Percentiles rank a stretch among this genome's conserved stretches.
Evolutionary conservation across 2,113 vertebrate species (phyloP).

Genomic region (Chauna torquata): DNA sequence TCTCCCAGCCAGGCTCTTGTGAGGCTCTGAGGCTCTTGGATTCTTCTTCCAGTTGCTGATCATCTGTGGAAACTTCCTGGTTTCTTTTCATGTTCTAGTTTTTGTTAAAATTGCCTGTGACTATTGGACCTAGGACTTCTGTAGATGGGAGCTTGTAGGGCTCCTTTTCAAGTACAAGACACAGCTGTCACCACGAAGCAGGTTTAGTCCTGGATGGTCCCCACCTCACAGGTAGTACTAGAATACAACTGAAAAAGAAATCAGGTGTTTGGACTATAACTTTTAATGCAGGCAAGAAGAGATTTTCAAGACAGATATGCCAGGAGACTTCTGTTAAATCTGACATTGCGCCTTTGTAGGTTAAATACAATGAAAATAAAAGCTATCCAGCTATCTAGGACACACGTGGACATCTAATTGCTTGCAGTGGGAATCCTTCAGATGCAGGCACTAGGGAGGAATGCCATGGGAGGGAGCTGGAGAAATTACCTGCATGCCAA

Average conservation of each 20-base stretch:
- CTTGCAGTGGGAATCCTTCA: neutral
- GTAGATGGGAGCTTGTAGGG: too few relatives aligned
- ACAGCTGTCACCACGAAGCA: neutral
- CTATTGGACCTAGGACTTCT: neutral
- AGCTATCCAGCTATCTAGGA: neutral
- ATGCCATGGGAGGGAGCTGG: conserved; percentile 21
- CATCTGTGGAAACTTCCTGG: neutral
- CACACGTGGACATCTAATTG: neutral
- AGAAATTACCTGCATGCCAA: conserved; percentile 49
- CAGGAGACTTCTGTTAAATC: neutral
- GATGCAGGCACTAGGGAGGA: neutral
- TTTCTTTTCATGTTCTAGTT: neutral
- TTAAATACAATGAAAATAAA: neutral
- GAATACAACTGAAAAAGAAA: neutral
- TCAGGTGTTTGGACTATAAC: neutral
- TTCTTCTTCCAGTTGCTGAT: neutral
- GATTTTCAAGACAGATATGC: neutral
- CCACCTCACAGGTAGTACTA: neutral
- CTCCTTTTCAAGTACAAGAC: neutral
- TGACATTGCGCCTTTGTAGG: neutral
- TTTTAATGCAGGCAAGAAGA: neutral
- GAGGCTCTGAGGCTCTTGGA: neutral
- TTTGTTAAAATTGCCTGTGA: neutral
- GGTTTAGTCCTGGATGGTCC: neutral
- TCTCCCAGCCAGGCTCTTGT: too few relatives aligned